Conservation (phyloP, 2,113 vertebrate genomes). For the Lepidothrix coronata region DNA sequence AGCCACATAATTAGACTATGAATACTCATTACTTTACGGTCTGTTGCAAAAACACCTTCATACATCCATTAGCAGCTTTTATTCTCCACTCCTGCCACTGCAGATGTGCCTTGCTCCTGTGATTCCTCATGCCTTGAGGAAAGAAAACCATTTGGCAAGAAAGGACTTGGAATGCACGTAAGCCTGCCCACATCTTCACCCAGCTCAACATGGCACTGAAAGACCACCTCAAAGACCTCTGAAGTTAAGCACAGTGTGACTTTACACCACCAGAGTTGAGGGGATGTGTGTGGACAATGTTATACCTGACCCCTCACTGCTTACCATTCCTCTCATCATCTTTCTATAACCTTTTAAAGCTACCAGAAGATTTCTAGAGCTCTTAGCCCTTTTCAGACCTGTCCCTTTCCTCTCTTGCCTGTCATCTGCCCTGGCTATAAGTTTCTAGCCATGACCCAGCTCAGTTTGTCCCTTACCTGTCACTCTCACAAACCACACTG, state of each 20-base stretch:
- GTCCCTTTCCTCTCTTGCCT: neutral
- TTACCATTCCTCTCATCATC: neutral
- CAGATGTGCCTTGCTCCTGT: neutral
- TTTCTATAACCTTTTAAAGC: neutral
- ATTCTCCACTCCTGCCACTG: neutral
- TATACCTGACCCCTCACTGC: neutral
- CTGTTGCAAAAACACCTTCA: neutral
- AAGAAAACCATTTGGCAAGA: neutral
- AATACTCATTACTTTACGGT: neutral
- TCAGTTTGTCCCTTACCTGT: neutral
- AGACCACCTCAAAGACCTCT: neutral
- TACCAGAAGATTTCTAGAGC: neutral
- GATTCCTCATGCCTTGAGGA: neutral
- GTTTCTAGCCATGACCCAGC: neutral
- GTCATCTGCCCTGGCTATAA: neutral
- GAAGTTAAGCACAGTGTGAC: neutral
- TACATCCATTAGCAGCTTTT: neutral
- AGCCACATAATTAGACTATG: neutral
- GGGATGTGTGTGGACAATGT: fast-evolving
- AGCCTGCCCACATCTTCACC: neutral
- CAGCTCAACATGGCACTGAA: neutral
- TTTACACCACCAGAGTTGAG: neutral
- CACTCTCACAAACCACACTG: neutral
- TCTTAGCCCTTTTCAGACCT: neutral
- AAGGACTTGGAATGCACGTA: neutral